Evolutionary conservation across 2,888 invertebrate species (phyloP).

Genomic region (Spicauda simplicius): DNA sequence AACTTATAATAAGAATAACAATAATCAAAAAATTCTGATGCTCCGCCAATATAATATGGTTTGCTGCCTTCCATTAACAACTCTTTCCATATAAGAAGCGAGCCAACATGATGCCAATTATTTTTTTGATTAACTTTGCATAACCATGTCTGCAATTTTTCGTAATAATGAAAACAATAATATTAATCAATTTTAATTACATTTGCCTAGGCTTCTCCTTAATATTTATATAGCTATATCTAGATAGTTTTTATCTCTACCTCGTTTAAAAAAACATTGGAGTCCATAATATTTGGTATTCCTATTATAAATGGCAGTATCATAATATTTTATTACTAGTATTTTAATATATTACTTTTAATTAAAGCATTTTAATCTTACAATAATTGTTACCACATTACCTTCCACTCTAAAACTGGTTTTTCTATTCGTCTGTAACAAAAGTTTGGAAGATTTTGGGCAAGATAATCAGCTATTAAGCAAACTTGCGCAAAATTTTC

Average conservation of each 20-base stretch:
- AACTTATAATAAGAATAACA: slow-evolving; percentile 85
- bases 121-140: slow-evolving; percentile 75
- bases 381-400: not conserved
- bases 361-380: not conserved
- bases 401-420: slow-evolving; percentile 79
- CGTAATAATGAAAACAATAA: slow-evolving; percentile 7
- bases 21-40: slow-evolving; percentile 86
- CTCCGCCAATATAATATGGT: slow-evolving; percentile 84
- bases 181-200: not conserved
- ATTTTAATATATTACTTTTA: too few species aligned
- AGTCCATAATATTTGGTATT: too few species aligned
- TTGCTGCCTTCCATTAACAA: slow-evolving; percentile 81
- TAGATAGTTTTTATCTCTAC: too few species aligned
- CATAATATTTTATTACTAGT: not conserved
- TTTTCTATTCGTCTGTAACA: slow-evolving; percentile 77
- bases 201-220: too few species aligned
- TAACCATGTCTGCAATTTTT: slow-evolving; percentile 75
- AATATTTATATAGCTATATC: too few species aligned
- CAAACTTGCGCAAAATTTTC: slow-evolving; percentile 79
- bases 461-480: slow-evolving; percentile 81
- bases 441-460: slow-evolving; percentile 83
- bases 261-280: not conserved
- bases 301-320: not conserved
- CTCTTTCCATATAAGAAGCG: slow-evolving; percentile 87
- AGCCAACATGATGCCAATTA: slow-evolving; percentile 82